These are phyloP conservation scores for Sylvicola cinctus DNA, from an alignment of 2,888 invertebrate genomes.

Conservation along the genomic window DNA sequence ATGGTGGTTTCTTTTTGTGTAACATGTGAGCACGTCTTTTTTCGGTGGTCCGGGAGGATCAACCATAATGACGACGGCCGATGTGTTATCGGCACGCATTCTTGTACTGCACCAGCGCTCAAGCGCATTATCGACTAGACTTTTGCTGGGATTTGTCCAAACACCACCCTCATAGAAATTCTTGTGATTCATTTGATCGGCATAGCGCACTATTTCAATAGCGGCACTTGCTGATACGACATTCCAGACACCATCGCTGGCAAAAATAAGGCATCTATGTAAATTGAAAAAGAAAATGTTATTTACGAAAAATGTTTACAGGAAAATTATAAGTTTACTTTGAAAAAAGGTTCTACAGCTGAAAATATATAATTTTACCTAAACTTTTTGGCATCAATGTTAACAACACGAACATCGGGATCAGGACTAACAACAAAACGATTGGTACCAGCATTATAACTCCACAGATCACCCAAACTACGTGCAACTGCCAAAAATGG, in stretches of 20 bases:
- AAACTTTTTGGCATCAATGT: slow-evolving; percentile 55
- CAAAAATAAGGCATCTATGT: slow-evolving; percentile 70
- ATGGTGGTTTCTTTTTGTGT: background rate
- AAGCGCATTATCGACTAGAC: slow-evolving; percentile 62
- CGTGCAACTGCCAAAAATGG: slow-evolving; percentile 93
- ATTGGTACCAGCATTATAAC: slow-evolving; percentile 76
- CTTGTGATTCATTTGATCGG: slow-evolving; percentile 56
- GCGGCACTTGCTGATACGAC: slow-evolving; percentile 72
- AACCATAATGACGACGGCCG: slow-evolving; percentile 72
- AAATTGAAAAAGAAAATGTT: background rate
- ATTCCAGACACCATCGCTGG: slow-evolving; percentile 95
- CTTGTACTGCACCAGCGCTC: slow-evolving; percentile 66
- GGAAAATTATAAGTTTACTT: slow-evolving; percentile 15
- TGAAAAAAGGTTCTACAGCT: background rate
- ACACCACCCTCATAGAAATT: slow-evolving; percentile 25
- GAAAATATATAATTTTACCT: slow-evolving; percentile 22
- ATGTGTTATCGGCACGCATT: slow-evolving; percentile 91
- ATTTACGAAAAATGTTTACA: slow-evolving; percentile 12
- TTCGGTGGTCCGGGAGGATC: slow-evolving; percentile 69
- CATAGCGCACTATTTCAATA: slow-evolving; percentile 63
- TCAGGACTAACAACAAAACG: slow-evolving; percentile 95
- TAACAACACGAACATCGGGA: slow-evolving; percentile 78
- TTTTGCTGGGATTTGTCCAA: slow-evolving; percentile 83
- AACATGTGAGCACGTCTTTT: slow-evolving; percentile 2
- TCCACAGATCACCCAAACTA: slow-evolving; percentile 93